Evolutionary conservation across 2,888 invertebrate species (phyloP).

Genomic region (Anodontia alba): DNA sequence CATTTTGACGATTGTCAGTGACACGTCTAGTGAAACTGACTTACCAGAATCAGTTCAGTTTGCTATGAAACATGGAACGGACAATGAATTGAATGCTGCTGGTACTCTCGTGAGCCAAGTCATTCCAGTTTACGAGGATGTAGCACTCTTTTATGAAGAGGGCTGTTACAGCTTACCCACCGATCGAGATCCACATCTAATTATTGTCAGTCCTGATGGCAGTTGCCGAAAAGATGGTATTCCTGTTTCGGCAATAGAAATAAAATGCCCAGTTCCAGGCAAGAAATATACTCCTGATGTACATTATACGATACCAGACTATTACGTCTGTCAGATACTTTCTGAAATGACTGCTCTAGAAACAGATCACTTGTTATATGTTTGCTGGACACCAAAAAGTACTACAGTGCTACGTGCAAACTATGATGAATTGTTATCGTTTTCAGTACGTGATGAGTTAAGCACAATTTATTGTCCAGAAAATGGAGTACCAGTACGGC

Average conservation of each 20-base stretch:
- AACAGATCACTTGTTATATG: background rate
- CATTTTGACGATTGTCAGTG: background rate
- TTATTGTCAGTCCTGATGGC: constrained; percentile 10
- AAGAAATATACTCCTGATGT: background rate
- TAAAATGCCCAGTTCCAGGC: background rate
- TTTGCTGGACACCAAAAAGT: background rate
- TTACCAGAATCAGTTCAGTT: background rate
- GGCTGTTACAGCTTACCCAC: background rate
- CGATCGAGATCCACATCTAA: background rate
- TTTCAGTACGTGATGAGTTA: background rate
- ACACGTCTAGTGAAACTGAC: background rate
- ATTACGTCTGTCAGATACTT: background rate
- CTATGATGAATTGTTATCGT: too few species aligned
- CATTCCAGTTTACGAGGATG: background rate
- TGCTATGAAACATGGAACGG: background rate
- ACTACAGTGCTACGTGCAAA: background rate
- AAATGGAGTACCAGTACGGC: background rate
- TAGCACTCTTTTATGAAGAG: background rate
- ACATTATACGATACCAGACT: background rate
- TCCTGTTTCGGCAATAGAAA: background rate
- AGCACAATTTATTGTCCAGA: background rate
- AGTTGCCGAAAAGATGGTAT: background rate
- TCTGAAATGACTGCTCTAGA: background rate
- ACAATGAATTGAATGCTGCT: background rate
- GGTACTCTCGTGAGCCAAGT: background rate